Conservation (phyloP, 2,797 vertebrate species). For the Aulostomus chinensis region DNA sequence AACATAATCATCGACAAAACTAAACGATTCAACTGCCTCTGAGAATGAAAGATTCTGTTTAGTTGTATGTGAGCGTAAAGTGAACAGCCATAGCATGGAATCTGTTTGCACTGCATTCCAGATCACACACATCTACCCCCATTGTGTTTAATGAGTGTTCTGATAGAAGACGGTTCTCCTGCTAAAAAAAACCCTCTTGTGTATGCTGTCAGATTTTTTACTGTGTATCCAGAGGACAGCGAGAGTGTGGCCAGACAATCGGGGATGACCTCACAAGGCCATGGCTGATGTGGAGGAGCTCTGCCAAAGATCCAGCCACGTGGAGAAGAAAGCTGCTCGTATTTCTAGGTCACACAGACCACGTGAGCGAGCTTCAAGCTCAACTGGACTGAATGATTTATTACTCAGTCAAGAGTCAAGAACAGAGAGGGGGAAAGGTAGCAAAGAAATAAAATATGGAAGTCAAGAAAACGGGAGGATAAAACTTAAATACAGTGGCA, state of each 20-base stretch:
- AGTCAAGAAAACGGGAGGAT: slow-evolving; percentile 11
- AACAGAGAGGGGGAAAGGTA: slow-evolving; percentile 22
- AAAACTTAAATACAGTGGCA: slow-evolving; percentile 4
- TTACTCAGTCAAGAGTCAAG: slow-evolving; percentile 49
- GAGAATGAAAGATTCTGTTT: too few species aligned
- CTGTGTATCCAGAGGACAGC: not conserved
- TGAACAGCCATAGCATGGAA: too few species aligned
- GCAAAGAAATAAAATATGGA: slow-evolving; percentile 28
- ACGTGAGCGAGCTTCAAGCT: slow-evolving; percentile 47
- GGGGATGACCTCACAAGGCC: slow-evolving; percentile 33
- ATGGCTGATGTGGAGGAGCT: slow-evolving; percentile 38
- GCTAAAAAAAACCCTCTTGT: too few species aligned
- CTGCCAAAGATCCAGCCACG: slow-evolving; percentile 59
- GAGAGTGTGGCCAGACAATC: slow-evolving; percentile 27
- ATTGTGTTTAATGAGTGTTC: too few species aligned
- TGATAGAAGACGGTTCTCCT: too few species aligned
- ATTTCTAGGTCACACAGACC: slow-evolving; percentile 65
- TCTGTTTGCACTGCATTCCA: too few species aligned
- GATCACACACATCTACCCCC: too few species aligned
- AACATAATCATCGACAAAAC: too few species aligned
- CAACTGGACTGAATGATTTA: slow-evolving; percentile 67
- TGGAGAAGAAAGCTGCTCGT: slow-evolving; percentile 52
- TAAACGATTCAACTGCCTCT: too few species aligned
- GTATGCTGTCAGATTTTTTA: too few species aligned
- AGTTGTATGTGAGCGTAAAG: too few species aligned